phyloP scores from a whole-genome alignment of 2,797 vertebrate species.

The Acomys russatus region DNA sequence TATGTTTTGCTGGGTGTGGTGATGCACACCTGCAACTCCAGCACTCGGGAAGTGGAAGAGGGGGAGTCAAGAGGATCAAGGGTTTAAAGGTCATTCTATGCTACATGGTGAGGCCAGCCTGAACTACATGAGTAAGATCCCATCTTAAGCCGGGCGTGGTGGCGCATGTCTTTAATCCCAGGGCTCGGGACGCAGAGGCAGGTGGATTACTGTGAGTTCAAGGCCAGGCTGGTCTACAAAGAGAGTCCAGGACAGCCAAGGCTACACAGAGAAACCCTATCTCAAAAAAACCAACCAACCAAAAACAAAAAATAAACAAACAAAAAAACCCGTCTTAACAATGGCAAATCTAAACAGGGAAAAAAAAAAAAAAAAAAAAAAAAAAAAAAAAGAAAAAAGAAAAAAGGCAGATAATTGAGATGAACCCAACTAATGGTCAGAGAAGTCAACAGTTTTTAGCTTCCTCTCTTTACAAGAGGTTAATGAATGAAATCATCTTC shows the following conservation, averaged over 20 bases:
- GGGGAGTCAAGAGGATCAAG: not conserved
- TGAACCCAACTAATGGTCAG: conserved; percentile 1
- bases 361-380: not conserved
- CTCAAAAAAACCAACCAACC: no score
- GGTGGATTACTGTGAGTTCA: no score
- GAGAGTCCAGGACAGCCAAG: no score
- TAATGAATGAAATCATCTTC: conserved; percentile 32
- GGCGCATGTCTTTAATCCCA: no score
- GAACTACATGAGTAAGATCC: not conserved
- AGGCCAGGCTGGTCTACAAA: no score
- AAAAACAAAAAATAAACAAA: no score
- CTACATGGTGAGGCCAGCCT: not conserved
- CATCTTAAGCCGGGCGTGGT: no score
- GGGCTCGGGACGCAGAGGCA: no score
- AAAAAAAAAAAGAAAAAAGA: not conserved
- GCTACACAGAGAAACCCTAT: no score
- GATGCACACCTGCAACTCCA: not conserved
- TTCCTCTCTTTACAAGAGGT: conserved; percentile 41
- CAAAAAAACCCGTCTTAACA: not conserved
- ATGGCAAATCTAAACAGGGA: not conserved
- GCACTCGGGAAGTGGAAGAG: not conserved
- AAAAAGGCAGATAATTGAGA: conserved; percentile 24
- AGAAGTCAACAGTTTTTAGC: conserved; percentile 8
- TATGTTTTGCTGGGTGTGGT: not conserved
- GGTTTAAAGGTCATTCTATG: not conserved